Conservation (phyloP, 2,113 vertebrate species). For the Mustela nigripes region DNA sequence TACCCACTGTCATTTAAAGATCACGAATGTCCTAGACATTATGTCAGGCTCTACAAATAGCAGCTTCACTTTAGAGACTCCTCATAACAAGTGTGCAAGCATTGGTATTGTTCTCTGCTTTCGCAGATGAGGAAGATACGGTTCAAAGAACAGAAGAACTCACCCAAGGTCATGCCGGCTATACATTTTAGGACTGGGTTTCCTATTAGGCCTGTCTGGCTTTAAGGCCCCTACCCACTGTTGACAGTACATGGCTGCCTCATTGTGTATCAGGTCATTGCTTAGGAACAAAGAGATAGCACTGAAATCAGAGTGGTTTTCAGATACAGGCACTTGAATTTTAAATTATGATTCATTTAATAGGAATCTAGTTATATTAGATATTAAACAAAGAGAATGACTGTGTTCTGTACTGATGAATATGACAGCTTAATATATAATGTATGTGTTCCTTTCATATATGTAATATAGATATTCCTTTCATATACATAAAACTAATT, state of each 20-base stretch:
- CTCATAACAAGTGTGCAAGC: background rate
- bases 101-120: background rate
- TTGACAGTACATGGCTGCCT: background rate
- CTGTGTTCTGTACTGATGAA: constrained; percentile 13
- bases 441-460: background rate
- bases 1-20: background rate
- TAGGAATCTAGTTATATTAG: constrained; percentile 53
- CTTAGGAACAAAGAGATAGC: constrained; percentile 4
- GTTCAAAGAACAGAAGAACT: constrained; percentile 32
- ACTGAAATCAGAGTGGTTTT: constrained; percentile 32
- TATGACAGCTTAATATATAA: constrained; percentile 57
- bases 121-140: background rate
- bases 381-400: constrained; percentile 40
- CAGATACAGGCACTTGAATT: constrained; percentile 46
- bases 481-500: constrained; percentile 40
- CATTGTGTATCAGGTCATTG: background rate
- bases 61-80: background rate
- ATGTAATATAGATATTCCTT: constrained; percentile 22
- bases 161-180: background rate
- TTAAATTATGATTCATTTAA: constrained; percentile 65
- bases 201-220: background rate
- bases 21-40: background rate
- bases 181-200: background rate
- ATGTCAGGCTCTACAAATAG: background rate
- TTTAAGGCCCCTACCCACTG: background rate